These are phyloP conservation scores for Tachyglossus aculeatus DNA, from an alignment of 2,797 vertebrate genomes.

Conservation along the genomic window DNA sequence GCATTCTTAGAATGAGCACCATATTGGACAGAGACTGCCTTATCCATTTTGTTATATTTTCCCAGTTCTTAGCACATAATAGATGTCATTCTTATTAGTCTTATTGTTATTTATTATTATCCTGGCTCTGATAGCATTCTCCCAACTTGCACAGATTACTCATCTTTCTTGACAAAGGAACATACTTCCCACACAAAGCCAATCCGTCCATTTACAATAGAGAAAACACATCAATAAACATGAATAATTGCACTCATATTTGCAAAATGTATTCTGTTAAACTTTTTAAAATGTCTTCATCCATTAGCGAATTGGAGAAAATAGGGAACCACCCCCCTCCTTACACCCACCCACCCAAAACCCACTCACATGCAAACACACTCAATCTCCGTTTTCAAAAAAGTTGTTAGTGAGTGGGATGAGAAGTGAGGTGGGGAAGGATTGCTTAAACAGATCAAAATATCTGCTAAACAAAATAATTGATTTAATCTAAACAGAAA, in stretches of 20 bases:
- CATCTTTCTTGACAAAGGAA: slow-evolving; percentile 13
- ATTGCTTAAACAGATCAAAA: slow-evolving; percentile 26
- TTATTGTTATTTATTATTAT: too few species aligned
- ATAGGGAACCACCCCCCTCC: too few species aligned
- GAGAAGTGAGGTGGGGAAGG: slow-evolving; percentile 1
- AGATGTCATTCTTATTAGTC: too few species aligned
- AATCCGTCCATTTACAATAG: slow-evolving; percentile 43
- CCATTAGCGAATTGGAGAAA: slow-evolving; percentile 41
- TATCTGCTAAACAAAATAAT: slow-evolving; percentile 40
- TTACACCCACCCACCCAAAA: too few species aligned
- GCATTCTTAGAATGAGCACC: too few species aligned
- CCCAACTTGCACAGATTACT: too few species aligned
- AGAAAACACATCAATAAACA: slow-evolving; percentile 63
- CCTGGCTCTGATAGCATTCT: too few species aligned
- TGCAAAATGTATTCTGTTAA: slow-evolving; percentile 48
- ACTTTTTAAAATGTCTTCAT: slow-evolving; percentile 55
- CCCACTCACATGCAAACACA: too few species aligned
- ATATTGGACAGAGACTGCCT: too few species aligned
- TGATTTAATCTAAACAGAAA: slow-evolving; percentile 49
- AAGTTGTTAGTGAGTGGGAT: slow-evolving; percentile 16
- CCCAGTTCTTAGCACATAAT: too few species aligned
- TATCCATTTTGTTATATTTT: too few species aligned
- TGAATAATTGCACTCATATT: slow-evolving; percentile 58
- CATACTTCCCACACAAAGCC: slow-evolving; percentile 21
- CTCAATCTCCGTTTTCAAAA: slow-evolving; percentile 43